Conservation (phyloP, 2,113 vertebrate species). For the Calidris pugnax region DNA sequence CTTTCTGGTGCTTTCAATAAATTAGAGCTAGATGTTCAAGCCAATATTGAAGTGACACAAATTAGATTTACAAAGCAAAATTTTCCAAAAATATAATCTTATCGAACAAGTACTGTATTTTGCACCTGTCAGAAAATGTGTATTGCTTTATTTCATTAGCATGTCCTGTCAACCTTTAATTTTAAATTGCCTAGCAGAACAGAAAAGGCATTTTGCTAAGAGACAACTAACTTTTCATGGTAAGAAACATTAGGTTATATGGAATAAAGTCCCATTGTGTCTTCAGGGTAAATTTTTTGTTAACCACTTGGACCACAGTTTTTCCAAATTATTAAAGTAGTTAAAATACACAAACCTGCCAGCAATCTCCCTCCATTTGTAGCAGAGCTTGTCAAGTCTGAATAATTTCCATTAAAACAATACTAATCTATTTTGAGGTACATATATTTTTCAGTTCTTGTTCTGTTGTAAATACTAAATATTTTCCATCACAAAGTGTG, state of each 20-base stretch:
- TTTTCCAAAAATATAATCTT: constrained; percentile 46
- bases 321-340: background rate
- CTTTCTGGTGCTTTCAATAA: constrained; percentile 51
- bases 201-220: background rate
- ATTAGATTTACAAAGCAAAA: constrained; percentile 56
- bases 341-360: background rate
- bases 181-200: constrained; percentile 35
- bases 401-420: background rate
- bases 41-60: constrained; percentile 60
- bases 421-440: background rate
- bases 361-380: background rate
- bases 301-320: background rate
- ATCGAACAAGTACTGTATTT: constrained; percentile 14
- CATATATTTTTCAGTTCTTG: background rate
- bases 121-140: constrained; percentile 54
- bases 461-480: background rate
- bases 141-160: constrained; percentile 70
- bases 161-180: constrained; percentile 49
- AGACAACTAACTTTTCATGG: background rate
- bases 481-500: background rate
- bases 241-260: background rate
- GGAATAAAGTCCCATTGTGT: background rate
- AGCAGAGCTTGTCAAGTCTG: background rate
- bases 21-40: constrained; percentile 52
- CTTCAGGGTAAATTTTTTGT: background rate